Conservation (phyloP, 1,140 invertebrate species). For the Cherax quadricarinatus region DNA sequence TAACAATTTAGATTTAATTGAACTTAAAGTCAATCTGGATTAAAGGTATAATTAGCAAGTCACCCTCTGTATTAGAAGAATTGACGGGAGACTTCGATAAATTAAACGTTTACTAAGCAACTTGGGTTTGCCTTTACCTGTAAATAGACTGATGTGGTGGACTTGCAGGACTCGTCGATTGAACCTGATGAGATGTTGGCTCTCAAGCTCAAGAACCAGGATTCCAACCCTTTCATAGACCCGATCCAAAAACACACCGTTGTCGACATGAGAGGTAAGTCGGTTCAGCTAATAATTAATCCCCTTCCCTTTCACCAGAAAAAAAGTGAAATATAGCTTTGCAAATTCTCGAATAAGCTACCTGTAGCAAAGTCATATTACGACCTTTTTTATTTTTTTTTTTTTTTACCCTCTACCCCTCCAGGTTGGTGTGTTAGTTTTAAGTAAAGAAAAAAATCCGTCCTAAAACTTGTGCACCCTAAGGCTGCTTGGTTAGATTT, state of each 20-base stretch:
- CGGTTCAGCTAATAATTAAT: neutral
- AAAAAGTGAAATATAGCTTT: too few relatives aligned
- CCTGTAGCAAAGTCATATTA: too few relatives aligned
- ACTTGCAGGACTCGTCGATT: slow-evolving; percentile 81
- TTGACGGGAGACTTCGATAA: neutral
- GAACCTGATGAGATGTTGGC: slow-evolving; percentile 87
- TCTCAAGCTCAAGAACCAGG: slow-evolving; percentile 88
- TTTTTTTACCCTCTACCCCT: too few relatives aligned
- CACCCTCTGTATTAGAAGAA: too few relatives aligned
- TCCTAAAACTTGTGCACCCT: too few relatives aligned
- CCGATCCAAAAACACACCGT: slow-evolving; percentile 90
- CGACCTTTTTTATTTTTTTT: too few relatives aligned
- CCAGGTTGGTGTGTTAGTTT: too few relatives aligned
- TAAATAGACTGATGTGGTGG: neutral
- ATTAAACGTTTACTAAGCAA: neutral
- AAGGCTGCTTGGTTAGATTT: too few relatives aligned
- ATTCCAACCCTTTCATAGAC: slow-evolving; percentile 92
- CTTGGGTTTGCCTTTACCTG: neutral
- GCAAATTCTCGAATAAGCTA: too few relatives aligned
- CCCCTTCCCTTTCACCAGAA: too few relatives aligned
- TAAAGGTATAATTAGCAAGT: neutral
- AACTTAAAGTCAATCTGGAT: neutral
- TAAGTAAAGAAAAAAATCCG: too few relatives aligned
- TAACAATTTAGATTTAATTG: neutral
- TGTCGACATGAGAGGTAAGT: slow-evolving; percentile 94